Evolutionary conservation across 1,140 invertebrate species (phyloP).

Genomic region (Caenorhabditis elegans): DNA sequence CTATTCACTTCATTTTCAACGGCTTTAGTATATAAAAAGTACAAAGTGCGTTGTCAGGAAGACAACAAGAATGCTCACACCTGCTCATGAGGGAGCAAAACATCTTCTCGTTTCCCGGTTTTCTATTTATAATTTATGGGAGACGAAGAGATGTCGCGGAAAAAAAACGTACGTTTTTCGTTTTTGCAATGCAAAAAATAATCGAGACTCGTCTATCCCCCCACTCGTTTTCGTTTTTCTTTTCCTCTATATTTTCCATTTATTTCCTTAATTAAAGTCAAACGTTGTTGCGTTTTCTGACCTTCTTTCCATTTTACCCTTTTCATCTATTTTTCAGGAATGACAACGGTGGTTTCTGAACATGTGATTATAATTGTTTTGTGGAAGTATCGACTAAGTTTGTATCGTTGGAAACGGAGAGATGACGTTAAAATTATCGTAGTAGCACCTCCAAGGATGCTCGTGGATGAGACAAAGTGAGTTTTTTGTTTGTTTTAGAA

Average conservation of each 20-base stretch:
- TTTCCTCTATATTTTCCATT: background rate
- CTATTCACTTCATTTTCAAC: no score
- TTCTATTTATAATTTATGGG: conserved; percentile 19
- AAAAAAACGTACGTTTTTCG: conserved; percentile 12
- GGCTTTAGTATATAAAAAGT: no score
- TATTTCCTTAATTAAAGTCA: conserved; percentile 25
- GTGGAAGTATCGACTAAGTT: conserved; percentile 36
- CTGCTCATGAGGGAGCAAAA: background rate
- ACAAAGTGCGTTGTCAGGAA: no score
- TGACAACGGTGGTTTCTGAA: conserved; percentile 5
- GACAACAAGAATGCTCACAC: background rate
- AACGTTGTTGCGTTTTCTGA: background rate
- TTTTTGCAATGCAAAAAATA: conserved; percentile 24
- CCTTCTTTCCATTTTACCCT: background rate
- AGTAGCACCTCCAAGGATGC: conserved; percentile 35
- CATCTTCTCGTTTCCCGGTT: background rate
- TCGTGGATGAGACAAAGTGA: conserved; percentile 32
- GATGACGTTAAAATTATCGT: conserved; percentile 29
- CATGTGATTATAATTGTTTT: conserved; percentile 33
- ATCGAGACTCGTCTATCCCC: background rate
- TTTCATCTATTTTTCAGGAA: background rate
- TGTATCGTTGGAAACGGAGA: background rate
- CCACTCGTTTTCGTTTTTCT: background rate
- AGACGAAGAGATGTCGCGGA: background rate
- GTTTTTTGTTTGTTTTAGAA: background rate